Evolutionary conservation across 2,113 vertebrate species (phyloP).

Genomic region (Anas platyrhynchos): DNA sequence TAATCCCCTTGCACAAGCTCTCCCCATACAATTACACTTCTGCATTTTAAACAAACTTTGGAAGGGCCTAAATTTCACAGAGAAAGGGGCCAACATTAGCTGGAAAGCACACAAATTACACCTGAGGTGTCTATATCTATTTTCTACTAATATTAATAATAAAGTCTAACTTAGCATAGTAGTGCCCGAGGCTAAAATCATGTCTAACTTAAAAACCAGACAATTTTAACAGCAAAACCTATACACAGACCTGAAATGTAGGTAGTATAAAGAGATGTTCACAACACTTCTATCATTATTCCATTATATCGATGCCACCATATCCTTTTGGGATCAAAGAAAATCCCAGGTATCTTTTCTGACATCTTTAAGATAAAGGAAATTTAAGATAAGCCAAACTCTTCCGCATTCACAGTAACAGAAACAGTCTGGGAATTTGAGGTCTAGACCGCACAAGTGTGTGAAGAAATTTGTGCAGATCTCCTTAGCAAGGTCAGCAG

Average conservation of each 20-base stretch:
- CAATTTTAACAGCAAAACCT: neutral
- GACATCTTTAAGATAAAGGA: slow-evolving; percentile 38
- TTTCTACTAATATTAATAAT: neutral
- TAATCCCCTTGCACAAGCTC: neutral
- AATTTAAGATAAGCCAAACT: slow-evolving; percentile 6
- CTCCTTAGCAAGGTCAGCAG: slow-evolving; percentile 35
- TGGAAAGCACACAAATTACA: neutral
- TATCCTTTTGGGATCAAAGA: neutral
- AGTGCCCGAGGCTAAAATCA: neutral
- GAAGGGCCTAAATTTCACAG: neutral
- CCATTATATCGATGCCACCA: neutral
- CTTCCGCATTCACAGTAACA: slow-evolving; percentile 9
- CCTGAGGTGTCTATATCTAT: neutral
- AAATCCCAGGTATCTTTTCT: neutral
- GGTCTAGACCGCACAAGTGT: neutral
- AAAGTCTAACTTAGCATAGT: neutral
- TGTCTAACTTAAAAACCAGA: neutral
- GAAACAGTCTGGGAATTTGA: slow-evolving; percentile 52
- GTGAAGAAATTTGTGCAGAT: slow-evolving; percentile 15
- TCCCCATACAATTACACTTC: neutral
- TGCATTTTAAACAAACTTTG: neutral
- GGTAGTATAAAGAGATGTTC: neutral
- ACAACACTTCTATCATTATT: neutral
- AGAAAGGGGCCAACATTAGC: neutral
- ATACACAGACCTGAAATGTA: neutral